Conservation (phyloP, 2,888 invertebrate genomes). For the Bhutanitis thaidina region DNA sequence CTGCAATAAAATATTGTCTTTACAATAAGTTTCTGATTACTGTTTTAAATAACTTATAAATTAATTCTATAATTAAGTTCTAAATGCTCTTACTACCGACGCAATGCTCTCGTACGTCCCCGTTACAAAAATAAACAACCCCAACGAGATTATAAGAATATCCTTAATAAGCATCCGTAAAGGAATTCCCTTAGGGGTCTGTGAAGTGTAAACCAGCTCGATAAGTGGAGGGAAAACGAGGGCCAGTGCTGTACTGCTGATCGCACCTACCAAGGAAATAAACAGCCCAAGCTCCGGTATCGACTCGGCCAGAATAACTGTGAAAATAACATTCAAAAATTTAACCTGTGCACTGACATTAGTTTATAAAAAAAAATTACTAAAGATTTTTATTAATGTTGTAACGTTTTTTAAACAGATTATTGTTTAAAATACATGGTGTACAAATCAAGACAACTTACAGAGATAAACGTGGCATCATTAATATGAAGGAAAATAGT, state of each 20-base stretch:
- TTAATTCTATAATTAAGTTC: background rate
- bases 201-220: constrained; percentile 86
- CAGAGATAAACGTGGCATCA: too few relatives aligned
- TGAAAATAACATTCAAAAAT: constrained; percentile 31
- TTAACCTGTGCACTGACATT: too few relatives aligned
- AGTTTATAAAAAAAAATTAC: too few relatives aligned
- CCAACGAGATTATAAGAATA: constrained; percentile 82
- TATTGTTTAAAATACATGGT: too few relatives aligned
- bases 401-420: too few relatives aligned
- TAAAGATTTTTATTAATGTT: too few relatives aligned
- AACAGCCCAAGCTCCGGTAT: constrained; percentile 92
- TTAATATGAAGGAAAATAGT: too few relatives aligned
- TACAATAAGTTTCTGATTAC: too few relatives aligned
- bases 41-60: too few relatives aligned
- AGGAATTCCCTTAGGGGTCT: constrained; percentile 74
- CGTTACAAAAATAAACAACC: constrained; percentile 84
- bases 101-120: constrained; percentile 87
- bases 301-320: constrained; percentile 91
- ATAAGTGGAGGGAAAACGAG: constrained; percentile 93
- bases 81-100: constrained; percentile 77
- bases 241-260: constrained; percentile 92
- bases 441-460: too few relatives aligned
- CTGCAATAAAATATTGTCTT: too few relatives aligned
- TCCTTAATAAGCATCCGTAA: constrained; percentile 78
- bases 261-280: constrained; percentile 94